These are phyloP conservation scores for Tenrec ecaudatus DNA, from an alignment of 2,113 vertebrate species.

Conservation along the genomic window DNA sequence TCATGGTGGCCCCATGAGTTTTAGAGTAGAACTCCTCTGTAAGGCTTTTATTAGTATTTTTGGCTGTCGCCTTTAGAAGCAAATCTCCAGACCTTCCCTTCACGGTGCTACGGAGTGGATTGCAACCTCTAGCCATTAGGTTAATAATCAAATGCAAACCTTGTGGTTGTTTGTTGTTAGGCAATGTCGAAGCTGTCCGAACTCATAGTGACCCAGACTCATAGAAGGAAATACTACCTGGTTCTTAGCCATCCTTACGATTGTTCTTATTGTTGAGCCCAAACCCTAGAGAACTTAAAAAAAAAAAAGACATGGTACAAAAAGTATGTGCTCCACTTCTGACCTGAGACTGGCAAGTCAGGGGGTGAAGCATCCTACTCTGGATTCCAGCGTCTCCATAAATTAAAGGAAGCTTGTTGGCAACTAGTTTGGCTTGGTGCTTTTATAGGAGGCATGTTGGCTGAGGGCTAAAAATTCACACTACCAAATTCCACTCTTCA, in stretches of 20 bases:
- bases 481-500: constrained; percentile 53
- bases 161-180: too few species aligned
- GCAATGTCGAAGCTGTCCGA: too few species aligned
- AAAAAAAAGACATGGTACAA: too few species aligned
- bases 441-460: constrained; percentile 2
- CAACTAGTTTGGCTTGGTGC: neutral
- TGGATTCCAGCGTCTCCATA: neutral
- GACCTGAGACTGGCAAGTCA: neutral
- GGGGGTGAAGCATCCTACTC: neutral
- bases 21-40: neutral
- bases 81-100: neutral
- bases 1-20: neutral
- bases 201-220: too few species aligned
- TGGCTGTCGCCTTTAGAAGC: neutral
- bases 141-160: neutral
- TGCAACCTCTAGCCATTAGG: neutral
- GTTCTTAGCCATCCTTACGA: too few species aligned
- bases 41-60: neutral
- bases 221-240: too few species aligned
- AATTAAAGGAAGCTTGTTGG: neutral
- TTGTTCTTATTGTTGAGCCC: too few species aligned
- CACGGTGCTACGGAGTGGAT: neutral
- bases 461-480: neutral
- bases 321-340: neutral
- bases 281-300: too few species aligned